Evolutionary conservation across 2,888 invertebrate species (phyloP), one percentile per base, ranked within the genome.

Genomic region (Drosophila rubida): DNA sequence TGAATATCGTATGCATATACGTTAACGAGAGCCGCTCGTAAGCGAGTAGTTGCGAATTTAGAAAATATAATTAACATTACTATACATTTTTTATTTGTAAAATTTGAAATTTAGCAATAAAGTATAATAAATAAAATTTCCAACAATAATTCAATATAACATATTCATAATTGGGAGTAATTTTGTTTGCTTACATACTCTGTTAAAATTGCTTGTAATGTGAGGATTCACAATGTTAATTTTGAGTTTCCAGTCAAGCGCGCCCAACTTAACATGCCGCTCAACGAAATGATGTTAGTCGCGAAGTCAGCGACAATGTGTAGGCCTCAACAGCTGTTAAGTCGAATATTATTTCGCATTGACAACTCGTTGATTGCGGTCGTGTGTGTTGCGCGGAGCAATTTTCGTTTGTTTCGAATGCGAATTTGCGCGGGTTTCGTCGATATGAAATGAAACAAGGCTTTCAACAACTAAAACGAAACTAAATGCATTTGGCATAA

Each of bases 321-420:
- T 32, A 4, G 32, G 4, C 32, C 11, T 16, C 25, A 46, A 72
- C 63, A 72, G 71, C 76, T 70, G 64, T 58, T 58, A 63, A 63
- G 8, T 9, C n/a, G 19, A 8, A 44, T 69, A 44, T 60, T 72
- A 73, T 53, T 72, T 35, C 41, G 53, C 60, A 66, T 77, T 65
- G 39, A 61, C 60, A 66, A 50, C 66, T 72, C 73, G 55, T 57
- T 50, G 67, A 66, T 58, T 37, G 53, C 49, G 78, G 73, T 77
- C 23, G 78, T 73, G 78, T 54, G 22, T 54, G 22, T 53, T 41
- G 51, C 19, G 59, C 16, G 13, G 22, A 41, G 42, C 13, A 16
- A 6, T 23, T 48, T 55, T 32, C 32, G 32, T 32, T 53, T 27
- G 35, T 45, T 77, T 61, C 55, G 65, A 76, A 71, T 39, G 32